phyloP scores from a whole-genome alignment of 2,797 vertebrate genomes.

The Pseudochirops corinnae region DNA sequence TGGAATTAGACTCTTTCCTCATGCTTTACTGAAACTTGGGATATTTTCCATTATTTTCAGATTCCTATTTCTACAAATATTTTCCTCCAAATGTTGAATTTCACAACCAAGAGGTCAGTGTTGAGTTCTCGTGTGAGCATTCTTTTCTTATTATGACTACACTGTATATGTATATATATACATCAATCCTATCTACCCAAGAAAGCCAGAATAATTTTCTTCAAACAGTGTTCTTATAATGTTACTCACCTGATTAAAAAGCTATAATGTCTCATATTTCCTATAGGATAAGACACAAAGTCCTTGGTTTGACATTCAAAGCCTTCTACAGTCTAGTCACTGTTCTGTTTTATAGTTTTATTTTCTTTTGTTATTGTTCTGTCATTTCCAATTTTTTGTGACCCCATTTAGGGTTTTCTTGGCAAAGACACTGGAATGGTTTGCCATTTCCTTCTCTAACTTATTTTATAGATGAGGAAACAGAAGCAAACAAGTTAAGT shows the following conservation, averaged over 20 bases:
- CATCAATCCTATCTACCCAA: background rate
- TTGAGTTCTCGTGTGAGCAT: slow-evolving; percentile 15
- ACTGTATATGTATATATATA: background rate
- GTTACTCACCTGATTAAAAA: slow-evolving; percentile 7
- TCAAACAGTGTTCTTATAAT: slow-evolving; percentile 24
- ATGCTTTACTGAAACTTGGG: background rate
- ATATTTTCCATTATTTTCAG: slow-evolving; percentile 34
- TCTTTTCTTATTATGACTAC: slow-evolving; percentile 7
- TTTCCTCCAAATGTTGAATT: slow-evolving; percentile 9
- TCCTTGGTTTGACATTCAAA: background rate
- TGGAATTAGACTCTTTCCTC: slow-evolving; percentile 30
- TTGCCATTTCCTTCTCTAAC: background rate
- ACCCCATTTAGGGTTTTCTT: background rate
- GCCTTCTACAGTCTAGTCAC: background rate
- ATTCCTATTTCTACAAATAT: slow-evolving; percentile 38
- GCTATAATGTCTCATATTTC: background rate
- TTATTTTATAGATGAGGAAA: background rate
- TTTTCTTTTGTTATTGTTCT: background rate
- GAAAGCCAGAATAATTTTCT: slow-evolving; percentile 13
- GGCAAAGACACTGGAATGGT: background rate
- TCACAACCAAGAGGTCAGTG: slow-evolving; percentile 9
- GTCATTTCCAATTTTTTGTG: background rate
- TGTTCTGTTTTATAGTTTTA: background rate
- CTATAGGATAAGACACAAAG: background rate
- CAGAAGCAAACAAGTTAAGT: background rate